Evolutionary conservation across 1,140 invertebrate species (phyloP), one percentile per base, ranked within the genome.

Genomic region (Protaetia brevitarsis): DNA sequence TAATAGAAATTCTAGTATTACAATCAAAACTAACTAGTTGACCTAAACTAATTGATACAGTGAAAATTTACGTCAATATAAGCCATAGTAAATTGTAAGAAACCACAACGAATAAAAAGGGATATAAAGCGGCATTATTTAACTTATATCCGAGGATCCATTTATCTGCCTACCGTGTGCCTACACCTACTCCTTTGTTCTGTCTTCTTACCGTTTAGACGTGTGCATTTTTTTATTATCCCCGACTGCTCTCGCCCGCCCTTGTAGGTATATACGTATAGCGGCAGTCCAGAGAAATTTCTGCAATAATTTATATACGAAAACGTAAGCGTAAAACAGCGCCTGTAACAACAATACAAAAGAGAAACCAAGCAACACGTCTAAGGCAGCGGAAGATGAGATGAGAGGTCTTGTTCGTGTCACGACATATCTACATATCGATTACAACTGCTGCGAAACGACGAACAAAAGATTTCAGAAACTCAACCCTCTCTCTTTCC

Each of bases 401-500:
- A 62, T 13, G 29, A 21, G 19, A 11, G 2, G 11, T 10, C 19
- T 30, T 63, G 61, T 34, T 51, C 41, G 19, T 51, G 19, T 19
- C 16, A 51, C 26, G 41, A 51, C 57, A 59, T 51, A 51, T 59
- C 57, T 30, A 19, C 57, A 29, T 27, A 59, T 59, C 57, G 57
- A 59, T 59, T 59, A 59, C 26, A 19, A 59, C 57, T 31, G 11
- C 41, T 51, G 11, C 41, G 41, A 51, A 31, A 31, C 27, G 57
- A 29, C 26, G 57, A 51, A 59, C 57, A 59, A 59, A 59, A 59
- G 57, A 28, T 31, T 28, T 59, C 26, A 51, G 41, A 51, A 51
- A 51, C 27, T 63, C 66, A 65, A 65, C 64, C 64, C 64, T 59
- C 64, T 65, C 36, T 51, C 41, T 19, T 51, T 45, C 16, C 41